phyloP scores from a whole-genome alignment of 2,888 invertebrate species.

The Polydrusus pterygomalis region DNA sequence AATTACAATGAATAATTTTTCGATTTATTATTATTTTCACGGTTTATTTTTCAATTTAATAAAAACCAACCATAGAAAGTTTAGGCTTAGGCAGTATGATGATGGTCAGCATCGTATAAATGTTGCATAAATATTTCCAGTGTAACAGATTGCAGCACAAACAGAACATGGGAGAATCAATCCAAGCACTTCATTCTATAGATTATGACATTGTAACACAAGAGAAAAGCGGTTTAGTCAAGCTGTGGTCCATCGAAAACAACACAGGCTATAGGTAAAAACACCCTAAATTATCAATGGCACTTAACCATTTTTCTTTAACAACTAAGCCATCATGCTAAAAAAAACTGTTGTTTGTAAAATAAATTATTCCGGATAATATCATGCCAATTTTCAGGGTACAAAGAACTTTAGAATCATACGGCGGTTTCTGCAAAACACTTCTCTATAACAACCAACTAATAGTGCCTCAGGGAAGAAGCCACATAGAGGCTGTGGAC shows the following conservation, averaged over 20 bases:
- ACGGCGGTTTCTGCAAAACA: conserved; percentile 84
- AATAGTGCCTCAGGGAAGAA: conserved; percentile 80
- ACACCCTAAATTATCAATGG: no score
- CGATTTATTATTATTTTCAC: no score
- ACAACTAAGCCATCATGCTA: no score
- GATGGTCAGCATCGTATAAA: no score
- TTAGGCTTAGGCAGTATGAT: no score
- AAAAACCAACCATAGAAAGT: no score
- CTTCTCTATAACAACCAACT: conserved; percentile 77
- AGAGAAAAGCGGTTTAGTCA: conserved; percentile 82
- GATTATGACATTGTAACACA: conserved; percentile 81
- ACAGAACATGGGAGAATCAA: conserved; percentile 79
- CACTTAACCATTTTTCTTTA: no score
- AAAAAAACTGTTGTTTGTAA: no score
- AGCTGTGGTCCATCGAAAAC: conserved; percentile 77
- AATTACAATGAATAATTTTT: no score
- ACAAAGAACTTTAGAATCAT: conserved; percentile 75
- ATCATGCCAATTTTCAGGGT: conserved; percentile 51
- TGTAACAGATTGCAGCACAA: conserved; percentile 82
- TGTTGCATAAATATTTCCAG: conserved; percentile 72
- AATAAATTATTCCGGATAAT: no score
- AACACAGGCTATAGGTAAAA: conserved; percentile 77
- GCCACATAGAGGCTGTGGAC: conserved; percentile 73
- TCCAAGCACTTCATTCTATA: conserved; percentile 78
- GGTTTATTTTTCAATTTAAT: no score